Evolutionary conservation across 2,888 invertebrate species (phyloP), one percentile per base, ranked within the genome.

Genomic region (Dicyrtomina minuta): DNA sequence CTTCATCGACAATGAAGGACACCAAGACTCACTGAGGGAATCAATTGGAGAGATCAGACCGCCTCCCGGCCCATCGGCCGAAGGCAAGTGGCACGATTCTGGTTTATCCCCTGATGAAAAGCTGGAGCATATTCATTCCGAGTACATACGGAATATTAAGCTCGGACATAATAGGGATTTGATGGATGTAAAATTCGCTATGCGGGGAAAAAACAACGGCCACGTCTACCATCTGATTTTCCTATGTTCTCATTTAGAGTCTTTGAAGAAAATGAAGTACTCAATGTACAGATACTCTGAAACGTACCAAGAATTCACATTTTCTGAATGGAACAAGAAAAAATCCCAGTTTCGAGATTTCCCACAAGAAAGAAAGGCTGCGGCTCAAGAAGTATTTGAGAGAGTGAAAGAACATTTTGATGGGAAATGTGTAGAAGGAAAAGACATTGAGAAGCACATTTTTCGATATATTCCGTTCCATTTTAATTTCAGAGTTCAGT

Each of bases 341-440:
- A 53, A 53, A 53, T 4, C 5, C 12, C 3, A 22, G 12, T 3
- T 2, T 17, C 12, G 17, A 5, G 51, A 53, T 22, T 6, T 4
- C 12, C 12, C 20, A 4, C 24, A 22, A 22, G 4, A 53, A 53
- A 53, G 24, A 4, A 3, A 8, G 12, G 20, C 24, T 13, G 24
- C 20, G 17, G 51, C 24, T 3, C 8, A 17, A 5, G 51, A 53
- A 6, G 4, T 22, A 22, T 3, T 20, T 6, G 17, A 12, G 20
- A 53, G 17, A 53, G 24, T 53, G 6, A 53, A 53, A 49, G n/a
- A n/a, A 5, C n/a, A 49, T n/a, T 49, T 49, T n/a, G 49, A 49
- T n/a, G 10, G 8, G 5, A 49, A 49, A n/a, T 15, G 8, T 8
- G 49, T 49, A 15, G 17, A 15, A n/a, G 49, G 49, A n/a, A 5